Base-by-base conservation (phyloP, 2,888 invertebrate species). In the Drosophila pegasa region DNA sequence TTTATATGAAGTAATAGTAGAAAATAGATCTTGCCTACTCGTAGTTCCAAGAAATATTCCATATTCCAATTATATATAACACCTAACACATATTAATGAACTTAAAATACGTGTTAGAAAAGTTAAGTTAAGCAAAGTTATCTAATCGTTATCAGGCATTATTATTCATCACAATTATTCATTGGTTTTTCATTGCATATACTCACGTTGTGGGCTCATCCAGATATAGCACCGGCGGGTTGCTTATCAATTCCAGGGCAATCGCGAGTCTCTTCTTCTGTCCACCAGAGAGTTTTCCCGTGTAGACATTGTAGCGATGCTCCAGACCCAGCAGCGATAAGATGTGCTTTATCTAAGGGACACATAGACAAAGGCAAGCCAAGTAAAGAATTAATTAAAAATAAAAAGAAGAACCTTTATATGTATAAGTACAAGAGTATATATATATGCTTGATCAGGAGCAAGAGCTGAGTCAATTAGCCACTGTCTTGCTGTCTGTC, bases 121-220 rank as follows among this genome's bases (percentile, higher is more conserved):
- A 16, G n/a, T 2, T 22, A 25, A 40, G n/a, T n/a, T 9, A 33
- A 29, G 29, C 41, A 22, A 20, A 43, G 10, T 18, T 14, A 8
- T 18, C 10, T 20, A n/a, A n/a, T n/a, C n/a, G n/a, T n/a, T 41
- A 47, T 66, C 31, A 50, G 67, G 33, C 31, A 48, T 56, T 14
- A 61, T 48, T 43, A 47, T 51, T 51, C 33, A 33, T 31, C 9
- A 8, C 10, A 37, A 20, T 40, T 37, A 41, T 47, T 57, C 33
- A 58, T 18, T 50, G 69, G 55, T 47, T 73, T 8, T 12, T 31
- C 14, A 48, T 20, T 35, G 38, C 55, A 55, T 40, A 41, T 66
- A 93, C 94, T 94, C 88, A 94, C 94, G 97, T 97, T 9, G 97
- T 97, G 43, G 97, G 97, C 91, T 97, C 97, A 89, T 97, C 97